These are phyloP conservation scores for Drosophila kanekoi DNA, from an alignment of 2,888 invertebrate species.

Conservation along the genomic window DNA sequence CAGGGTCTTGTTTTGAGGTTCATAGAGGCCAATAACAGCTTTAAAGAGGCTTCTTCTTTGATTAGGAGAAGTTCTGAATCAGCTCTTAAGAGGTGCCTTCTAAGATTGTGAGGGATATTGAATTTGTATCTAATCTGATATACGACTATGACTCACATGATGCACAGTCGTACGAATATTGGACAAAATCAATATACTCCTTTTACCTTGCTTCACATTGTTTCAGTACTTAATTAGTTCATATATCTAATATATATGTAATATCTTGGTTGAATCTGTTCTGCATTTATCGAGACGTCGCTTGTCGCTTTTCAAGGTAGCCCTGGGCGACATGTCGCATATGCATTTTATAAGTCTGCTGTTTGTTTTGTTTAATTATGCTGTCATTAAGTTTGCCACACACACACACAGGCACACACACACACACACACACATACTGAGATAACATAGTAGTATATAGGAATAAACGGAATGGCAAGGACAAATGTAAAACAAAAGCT, in stretches of 20 bases:
- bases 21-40: neutral
- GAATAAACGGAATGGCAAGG: slow-evolving; percentile 18
- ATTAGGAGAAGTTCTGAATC: too few relatives aligned
- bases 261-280: slow-evolving; percentile 49
- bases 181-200: neutral
- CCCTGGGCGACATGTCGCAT: slow-evolving; percentile 51
- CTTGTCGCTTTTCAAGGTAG: slow-evolving; percentile 44
- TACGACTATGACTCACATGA: too few relatives aligned
- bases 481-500: slow-evolving; percentile 63
- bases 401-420: slow-evolving; percentile 38
- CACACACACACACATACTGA: slow-evolving; percentile 28
- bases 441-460: neutral
- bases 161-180: too few relatives aligned
- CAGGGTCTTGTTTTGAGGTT: slow-evolving; percentile 43
- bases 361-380: slow-evolving; percentile 79
- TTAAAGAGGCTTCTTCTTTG: too few relatives aligned
- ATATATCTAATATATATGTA: slow-evolving; percentile 13
- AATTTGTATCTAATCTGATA: too few relatives aligned
- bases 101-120: too few relatives aligned
- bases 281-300: slow-evolving; percentile 57
- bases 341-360: slow-evolving; percentile 74
- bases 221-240: neutral
- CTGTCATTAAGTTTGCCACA: slow-evolving; percentile 73
- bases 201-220: too few relatives aligned
- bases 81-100: too few relatives aligned